These are phyloP conservation scores for Hystrix brachyura DNA, from an alignment of 2,113 vertebrate genomes.

Conservation along the genomic window DNA sequence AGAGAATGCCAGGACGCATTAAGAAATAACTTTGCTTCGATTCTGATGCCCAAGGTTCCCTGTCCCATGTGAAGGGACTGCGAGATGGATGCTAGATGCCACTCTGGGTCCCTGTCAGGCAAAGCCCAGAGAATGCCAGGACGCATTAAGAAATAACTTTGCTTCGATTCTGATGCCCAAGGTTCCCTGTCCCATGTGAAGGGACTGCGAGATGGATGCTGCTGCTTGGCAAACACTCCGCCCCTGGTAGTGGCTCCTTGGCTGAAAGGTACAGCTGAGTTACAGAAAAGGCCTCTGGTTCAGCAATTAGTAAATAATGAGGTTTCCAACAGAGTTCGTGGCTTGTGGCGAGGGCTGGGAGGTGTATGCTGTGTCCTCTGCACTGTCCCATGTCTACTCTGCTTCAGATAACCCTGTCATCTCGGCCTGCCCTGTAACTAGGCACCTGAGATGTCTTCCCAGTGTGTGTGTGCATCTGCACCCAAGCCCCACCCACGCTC, in stretches of 20 bases:
- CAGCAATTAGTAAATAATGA: conserved; percentile 39
- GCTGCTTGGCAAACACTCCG: background rate
- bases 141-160: background rate
- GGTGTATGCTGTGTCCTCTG: accelerated
- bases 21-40: background rate
- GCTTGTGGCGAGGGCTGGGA: accelerated
- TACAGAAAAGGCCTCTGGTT: background rate
- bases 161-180: background rate
- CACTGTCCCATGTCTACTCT: background rate
- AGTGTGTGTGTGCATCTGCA: background rate
- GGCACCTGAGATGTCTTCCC: background rate
- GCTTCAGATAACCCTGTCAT: accelerated
- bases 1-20: conserved; percentile 35
- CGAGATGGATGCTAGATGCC: accelerated
- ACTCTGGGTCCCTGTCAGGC: no score
- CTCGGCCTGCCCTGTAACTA: accelerated
- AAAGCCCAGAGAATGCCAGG: no score
- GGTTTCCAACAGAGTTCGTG: background rate
- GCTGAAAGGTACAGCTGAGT: background rate
- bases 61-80: background rate
- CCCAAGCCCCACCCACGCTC: background rate
- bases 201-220: accelerated
- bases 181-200: background rate
- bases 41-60: accelerated
- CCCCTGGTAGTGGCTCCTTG: background rate